Conservation (phyloP, 2,113 vertebrate species). For the Pyxicephalus adspersus region DNA sequence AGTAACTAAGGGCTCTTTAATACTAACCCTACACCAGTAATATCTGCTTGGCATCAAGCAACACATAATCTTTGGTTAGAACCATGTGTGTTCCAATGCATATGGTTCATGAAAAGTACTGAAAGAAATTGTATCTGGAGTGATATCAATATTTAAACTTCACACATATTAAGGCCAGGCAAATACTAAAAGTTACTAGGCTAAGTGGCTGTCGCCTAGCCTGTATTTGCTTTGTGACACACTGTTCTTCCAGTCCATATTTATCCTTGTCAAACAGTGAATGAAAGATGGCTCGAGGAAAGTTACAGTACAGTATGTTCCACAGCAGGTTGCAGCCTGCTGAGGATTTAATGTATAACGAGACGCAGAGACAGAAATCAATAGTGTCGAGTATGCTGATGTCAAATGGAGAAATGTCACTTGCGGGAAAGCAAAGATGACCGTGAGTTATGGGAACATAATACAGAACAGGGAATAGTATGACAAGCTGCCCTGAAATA, state of each 20-base stretch:
- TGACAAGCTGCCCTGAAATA: slow-evolving; percentile 28
- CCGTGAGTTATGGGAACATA: slow-evolving; percentile 43
- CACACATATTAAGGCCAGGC: neutral
- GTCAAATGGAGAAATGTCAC: slow-evolving; percentile 48
- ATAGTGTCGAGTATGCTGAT: slow-evolving; percentile 38
- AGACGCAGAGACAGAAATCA: slow-evolving; percentile 62
- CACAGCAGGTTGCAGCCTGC: slow-evolving; percentile 41
- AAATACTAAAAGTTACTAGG: slow-evolving; percentile 4
- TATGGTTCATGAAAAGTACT: neutral
- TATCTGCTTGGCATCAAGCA: too few species aligned
- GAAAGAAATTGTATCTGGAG: neutral
- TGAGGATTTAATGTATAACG: slow-evolving; percentile 58
- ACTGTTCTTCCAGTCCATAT: slow-evolving; percentile 65
- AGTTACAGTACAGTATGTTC: slow-evolving; percentile 62
- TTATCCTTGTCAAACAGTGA: slow-evolving; percentile 63
- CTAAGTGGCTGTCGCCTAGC: slow-evolving; percentile 20
- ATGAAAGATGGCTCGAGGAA: slow-evolving; percentile 59
- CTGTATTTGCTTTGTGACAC: slow-evolving; percentile 63
- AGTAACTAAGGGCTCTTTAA: too few species aligned
- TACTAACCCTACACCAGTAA: too few species aligned
- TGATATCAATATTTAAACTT: neutral
- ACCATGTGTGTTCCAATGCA: neutral
- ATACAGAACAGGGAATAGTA: slow-evolving; percentile 2
- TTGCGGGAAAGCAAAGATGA: slow-evolving; percentile 52
- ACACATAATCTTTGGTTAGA: neutral